Evolutionary conservation across 2,113 vertebrate genomes (phyloP).

Genomic region (Burhinus oedicnemus): DNA sequence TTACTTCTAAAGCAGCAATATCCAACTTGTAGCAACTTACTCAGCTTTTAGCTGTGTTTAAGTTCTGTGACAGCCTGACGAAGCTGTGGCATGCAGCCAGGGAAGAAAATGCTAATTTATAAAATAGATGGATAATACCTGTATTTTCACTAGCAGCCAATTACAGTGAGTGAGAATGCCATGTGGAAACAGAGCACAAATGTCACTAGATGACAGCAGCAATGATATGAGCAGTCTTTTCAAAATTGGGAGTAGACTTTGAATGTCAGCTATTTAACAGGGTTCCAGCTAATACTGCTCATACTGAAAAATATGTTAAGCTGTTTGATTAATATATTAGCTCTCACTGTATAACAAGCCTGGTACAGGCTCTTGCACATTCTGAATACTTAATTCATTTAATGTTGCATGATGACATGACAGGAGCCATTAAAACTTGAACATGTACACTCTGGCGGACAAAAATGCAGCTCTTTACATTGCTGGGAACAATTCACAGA

Average conservation of each 20-base stretch:
- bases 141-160: conserved; percentile 44
- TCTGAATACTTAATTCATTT: conserved; percentile 53
- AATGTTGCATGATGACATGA: conserved; percentile 35
- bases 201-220: conserved; percentile 19
- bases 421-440: conserved; percentile 28
- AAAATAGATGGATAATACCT: conserved; percentile 16
- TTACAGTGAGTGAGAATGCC: conserved; percentile 23
- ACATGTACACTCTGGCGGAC: neutral
- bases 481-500: neutral
- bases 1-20: neutral
- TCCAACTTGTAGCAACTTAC: neutral
- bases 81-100: neutral
- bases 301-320: conserved; percentile 33
- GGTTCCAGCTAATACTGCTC: conserved; percentile 8
- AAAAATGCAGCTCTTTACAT: neutral
- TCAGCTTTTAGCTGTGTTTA: neutral
- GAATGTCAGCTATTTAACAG: conserved; percentile 34
- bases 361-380: neutral
- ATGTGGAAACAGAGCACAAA: neutral
- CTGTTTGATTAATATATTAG: conserved; percentile 53
- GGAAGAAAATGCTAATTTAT: conserved; percentile 27
- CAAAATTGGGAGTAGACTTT: conserved; percentile 27
- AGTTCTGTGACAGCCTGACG: neutral
- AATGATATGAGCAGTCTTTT: neutral
- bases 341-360: conserved; percentile 27